These are phyloP conservation scores for Metridium senile DNA, from an alignment of 92 coral and sea anemone genomes.

Conservation along the genomic window DNA sequence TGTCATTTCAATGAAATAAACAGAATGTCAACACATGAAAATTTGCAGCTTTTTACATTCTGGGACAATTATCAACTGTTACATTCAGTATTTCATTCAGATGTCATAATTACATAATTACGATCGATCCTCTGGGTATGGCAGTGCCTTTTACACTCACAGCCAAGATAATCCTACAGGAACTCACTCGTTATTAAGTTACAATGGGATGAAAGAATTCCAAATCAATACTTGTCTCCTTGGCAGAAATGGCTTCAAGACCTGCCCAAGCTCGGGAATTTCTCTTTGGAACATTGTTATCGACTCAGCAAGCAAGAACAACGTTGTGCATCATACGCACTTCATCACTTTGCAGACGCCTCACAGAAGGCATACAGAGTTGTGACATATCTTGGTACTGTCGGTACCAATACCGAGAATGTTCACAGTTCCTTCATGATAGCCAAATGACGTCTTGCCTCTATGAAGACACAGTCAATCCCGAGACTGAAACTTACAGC, in stretches of 20 bases:
- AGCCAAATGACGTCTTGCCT: constrained; percentile 3
- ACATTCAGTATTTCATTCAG: no score
- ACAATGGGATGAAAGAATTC: constrained; percentile 40
- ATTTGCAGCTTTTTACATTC: no score
- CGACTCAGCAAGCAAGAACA: constrained; percentile 2
- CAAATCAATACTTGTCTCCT: constrained; percentile 13
- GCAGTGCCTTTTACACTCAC: constrained; percentile 32
- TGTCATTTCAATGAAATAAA: no score
- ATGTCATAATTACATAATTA: no score
- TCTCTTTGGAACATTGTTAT: constrained; percentile 22
- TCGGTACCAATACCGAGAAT: not conserved
- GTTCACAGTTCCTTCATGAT: constrained; percentile 15
- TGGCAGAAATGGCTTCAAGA: constrained; percentile 30
- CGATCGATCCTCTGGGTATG: constrained; percentile 51
- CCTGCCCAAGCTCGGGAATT: constrained; percentile 23
- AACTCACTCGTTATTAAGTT: constrained; percentile 17
- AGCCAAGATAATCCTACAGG: constrained; percentile 43
- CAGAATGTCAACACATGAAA: no score
- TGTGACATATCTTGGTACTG: constrained; percentile 12
- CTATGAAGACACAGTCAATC: constrained; percentile 6
- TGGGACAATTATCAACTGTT: no score
- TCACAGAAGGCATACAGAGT: constrained; percentile 22
- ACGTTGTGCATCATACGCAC: not conserved
- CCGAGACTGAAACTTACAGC: constrained; percentile 13
- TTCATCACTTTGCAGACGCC: constrained; percentile 22